These are phyloP conservation scores for Epinephelus cyanopodus DNA, from an alignment of 2,113 vertebrate species.

Conservation along the genomic window DNA sequence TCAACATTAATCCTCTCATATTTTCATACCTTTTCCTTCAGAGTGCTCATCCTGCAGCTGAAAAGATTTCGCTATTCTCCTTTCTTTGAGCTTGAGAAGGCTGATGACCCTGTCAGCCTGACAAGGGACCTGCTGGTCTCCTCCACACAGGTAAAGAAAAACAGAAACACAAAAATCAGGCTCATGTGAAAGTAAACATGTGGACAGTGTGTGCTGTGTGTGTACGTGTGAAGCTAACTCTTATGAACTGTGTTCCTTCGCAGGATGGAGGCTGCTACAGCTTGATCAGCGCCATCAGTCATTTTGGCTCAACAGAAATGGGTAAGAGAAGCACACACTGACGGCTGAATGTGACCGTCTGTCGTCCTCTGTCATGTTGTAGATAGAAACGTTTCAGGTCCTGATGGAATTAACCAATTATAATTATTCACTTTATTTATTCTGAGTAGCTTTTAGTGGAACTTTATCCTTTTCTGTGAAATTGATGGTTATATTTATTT, in stretches of 20 bases:
- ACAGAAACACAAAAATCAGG: background rate
- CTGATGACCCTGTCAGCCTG: background rate
- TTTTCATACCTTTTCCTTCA: background rate
- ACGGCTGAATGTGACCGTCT: too few relatives aligned
- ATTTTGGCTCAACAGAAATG: background rate
- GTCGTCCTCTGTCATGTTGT: too few relatives aligned
- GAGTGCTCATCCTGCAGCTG: slow-evolving; percentile 30
- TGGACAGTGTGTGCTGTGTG: too few relatives aligned
- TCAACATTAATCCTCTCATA: too few relatives aligned
- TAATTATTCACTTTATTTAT: too few relatives aligned
- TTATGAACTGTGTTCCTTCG: background rate
- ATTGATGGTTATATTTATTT: too few relatives aligned
- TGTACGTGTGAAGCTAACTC: background rate
- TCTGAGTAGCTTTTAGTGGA: too few relatives aligned
- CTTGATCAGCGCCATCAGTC: slow-evolving; percentile 23
- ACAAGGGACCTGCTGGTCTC: background rate
- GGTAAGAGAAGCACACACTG: too few relatives aligned
- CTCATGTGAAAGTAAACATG: too few relatives aligned
- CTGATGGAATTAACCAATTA: too few relatives aligned
- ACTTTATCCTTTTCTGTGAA: too few relatives aligned
- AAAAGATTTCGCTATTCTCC: slow-evolving; percentile 18
- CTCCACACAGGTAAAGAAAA: background rate
- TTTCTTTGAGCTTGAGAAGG: background rate
- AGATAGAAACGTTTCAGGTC: too few relatives aligned
- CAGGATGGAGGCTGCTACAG: slow-evolving; percentile 2